A percentile compares a stretch with the other conserved stretches of the same genome.
phyloP scores from a whole-genome alignment of 2,113 vertebrate genomes.

The Bostrychus sinensis region DNA sequence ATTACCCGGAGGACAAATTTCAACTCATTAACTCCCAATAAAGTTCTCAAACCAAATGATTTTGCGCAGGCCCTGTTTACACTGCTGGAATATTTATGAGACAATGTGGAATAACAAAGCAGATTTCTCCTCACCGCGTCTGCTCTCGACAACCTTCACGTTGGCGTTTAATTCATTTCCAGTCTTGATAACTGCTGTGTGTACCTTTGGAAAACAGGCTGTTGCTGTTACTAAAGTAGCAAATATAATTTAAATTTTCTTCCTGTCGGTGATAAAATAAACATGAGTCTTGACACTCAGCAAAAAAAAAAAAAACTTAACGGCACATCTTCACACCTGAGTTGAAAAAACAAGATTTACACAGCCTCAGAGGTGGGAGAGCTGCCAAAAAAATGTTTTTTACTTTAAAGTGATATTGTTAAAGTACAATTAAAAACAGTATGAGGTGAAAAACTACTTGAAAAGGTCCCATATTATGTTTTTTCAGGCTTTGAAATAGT shows the following conservation, averaged over 20 bases:
- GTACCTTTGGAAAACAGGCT: slow-evolving; percentile 11
- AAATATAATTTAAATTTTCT: slow-evolving; percentile 15
- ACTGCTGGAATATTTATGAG: slow-evolving; percentile 43
- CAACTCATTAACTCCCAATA: slow-evolving; percentile 23
- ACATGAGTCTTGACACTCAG: neutral
- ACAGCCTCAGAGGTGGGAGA: no score
- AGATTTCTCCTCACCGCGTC: slow-evolving; percentile 11
- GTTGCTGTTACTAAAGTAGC: slow-evolving; percentile 8
- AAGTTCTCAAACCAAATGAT: slow-evolving; percentile 29
- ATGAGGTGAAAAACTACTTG: no score
- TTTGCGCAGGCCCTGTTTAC: slow-evolving; percentile 30
- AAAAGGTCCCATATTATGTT: no score
- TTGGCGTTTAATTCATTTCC: slow-evolving; percentile 21
- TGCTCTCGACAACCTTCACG: slow-evolving; percentile 10
- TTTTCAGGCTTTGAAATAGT: no score
- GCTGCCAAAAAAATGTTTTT: no score
- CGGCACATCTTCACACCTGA: neutral
- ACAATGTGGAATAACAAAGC: slow-evolving; percentile 31
- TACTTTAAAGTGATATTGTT: no score
- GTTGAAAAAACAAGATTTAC: neutral
- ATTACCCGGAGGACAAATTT: slow-evolving; percentile 30
- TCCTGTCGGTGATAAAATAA: slow-evolving; percentile 6
- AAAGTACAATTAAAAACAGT: no score
- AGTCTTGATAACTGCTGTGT: slow-evolving; percentile 5
- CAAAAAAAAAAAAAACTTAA: neutral